Conservation (phyloP, 1,140 invertebrate genomes). For the Temnothorax longispinosus region DNA sequence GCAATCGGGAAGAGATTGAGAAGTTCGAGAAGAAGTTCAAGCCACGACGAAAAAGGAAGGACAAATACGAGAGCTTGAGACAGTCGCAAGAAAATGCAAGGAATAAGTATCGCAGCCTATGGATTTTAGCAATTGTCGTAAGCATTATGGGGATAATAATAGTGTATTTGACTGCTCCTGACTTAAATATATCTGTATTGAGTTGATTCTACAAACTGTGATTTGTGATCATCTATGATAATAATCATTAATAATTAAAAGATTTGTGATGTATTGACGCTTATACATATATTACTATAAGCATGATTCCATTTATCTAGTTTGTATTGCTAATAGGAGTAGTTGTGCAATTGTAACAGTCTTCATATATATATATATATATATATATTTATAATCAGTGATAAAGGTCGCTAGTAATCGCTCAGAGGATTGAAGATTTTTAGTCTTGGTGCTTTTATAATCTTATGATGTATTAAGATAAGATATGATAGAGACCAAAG, state of each 20-base stretch:
- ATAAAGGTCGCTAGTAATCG: conserved; percentile 14
- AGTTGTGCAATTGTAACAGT: neutral
- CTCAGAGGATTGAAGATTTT: neutral
- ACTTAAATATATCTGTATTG: conserved; percentile 7
- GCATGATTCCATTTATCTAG: neutral
- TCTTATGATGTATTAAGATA: conserved; percentile 18
- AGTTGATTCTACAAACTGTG: conserved; percentile 33
- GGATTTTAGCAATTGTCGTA: conserved; percentile 49
- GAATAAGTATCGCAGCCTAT: conserved; percentile 23
- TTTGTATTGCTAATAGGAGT: neutral
- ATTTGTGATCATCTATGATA: neutral
- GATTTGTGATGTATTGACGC: conserved; percentile 18
- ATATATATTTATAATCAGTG: conserved; percentile 42
- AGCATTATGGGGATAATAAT: conserved; percentile 45
- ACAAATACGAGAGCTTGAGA: conserved; percentile 63
- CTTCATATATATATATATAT: neutral
- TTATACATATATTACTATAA: conserved; percentile 11
- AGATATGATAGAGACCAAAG: neutral
- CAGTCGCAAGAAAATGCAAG: neutral
- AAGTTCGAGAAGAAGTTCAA: conserved; percentile 91
- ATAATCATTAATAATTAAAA: conserved; percentile 22
- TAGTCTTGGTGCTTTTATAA: neutral
- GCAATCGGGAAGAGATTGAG: conserved; percentile 89
- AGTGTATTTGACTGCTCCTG: neutral
- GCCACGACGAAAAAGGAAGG: conserved; percentile 87